Base-by-base conservation (phyloP, 2,888 invertebrate species). In the Pammene aurita region DNA sequence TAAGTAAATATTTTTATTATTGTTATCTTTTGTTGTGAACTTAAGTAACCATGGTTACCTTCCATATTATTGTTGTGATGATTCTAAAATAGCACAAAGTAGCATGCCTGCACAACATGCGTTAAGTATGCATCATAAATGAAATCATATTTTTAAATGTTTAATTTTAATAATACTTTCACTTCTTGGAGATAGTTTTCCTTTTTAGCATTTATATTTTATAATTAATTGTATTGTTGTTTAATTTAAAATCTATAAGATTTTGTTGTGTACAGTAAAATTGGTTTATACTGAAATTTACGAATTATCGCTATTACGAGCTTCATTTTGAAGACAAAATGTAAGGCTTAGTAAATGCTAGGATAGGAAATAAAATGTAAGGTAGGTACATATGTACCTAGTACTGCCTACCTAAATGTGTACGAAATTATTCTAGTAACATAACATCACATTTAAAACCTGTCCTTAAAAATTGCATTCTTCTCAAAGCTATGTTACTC, bases 11-110 rank as follows among this genome's bases (percentile, higher is more conserved):
- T 34, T 67, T 50, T 48, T 62, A 62, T 35, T 58, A 52, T 58
- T 63, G 57, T 62, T 61, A 35, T 44, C 16, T 41, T 52, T 52
- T 52, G 52, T 11, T 52, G 52, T 26, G 18, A 52, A 41, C 38
- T n/a, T 26, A 26, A 35, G 13, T 52, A 35, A n/a, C 10, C 11
- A 13, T 44, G 0, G 44, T 44, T 52, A 54, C 34, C 54, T 54
- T 34, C 54, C 34, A 54, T 34, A 54, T n/a, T 66, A 50, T 44
- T 35, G 46, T 52, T 50, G 44, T 52, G 42, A 48, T 35, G 48
- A 48, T 58, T 52, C 16, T 50, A 42, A 63, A 18, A 62, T 42
- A 54, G 55, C 62, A 67, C 67, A 63, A 56, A 67, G 26, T 18
- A 13, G 14, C 26, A 18, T 11, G 46, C 14, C 38, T 18, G 60